These are phyloP conservation scores for Ivindomyrus marchei DNA, from an alignment of 2,113 vertebrate genomes.

Conservation along the genomic window DNA sequence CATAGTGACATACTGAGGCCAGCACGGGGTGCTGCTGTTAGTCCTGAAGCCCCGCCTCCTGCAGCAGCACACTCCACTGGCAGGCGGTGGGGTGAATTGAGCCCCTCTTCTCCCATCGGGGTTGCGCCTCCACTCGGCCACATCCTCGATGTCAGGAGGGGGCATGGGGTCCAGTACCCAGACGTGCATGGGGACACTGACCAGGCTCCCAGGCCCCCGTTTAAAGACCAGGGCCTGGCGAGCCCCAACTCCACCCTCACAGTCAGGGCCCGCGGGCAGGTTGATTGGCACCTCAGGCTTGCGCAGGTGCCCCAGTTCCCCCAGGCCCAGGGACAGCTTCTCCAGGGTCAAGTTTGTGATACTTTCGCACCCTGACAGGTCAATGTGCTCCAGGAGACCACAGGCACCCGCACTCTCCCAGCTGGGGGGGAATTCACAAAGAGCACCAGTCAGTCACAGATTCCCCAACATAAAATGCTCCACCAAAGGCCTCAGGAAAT, in stretches of 20 bases:
- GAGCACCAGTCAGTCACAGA: background rate
- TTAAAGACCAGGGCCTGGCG: slow-evolving; percentile 58
- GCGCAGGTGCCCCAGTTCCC: slow-evolving; percentile 70
- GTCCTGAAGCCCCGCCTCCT: slow-evolving; percentile 74
- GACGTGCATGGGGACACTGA: slow-evolving; percentile 44
- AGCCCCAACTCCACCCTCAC: background rate
- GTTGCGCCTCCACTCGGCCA: slow-evolving; percentile 78
- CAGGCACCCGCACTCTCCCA: slow-evolving; percentile 79
- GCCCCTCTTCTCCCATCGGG: slow-evolving; percentile 37
- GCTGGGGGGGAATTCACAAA: slow-evolving; percentile 44
- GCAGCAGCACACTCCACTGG: slow-evolving; percentile 62
- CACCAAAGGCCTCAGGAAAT: background rate
- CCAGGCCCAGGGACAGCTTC: slow-evolving; percentile 78
- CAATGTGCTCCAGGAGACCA: slow-evolving; percentile 75
- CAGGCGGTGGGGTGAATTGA: slow-evolving; percentile 53
- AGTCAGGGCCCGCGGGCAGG: slow-evolving; percentile 41
- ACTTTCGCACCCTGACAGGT: slow-evolving; percentile 92
- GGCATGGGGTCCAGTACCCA: slow-evolving; percentile 80
- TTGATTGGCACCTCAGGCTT: slow-evolving; percentile 50
- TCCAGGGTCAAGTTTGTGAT: slow-evolving; percentile 81
- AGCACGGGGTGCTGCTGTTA: slow-evolving; percentile 61
- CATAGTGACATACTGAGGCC: slow-evolving; percentile 72
- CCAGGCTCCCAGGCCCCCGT: slow-evolving; percentile 38
- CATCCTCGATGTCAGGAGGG: slow-evolving; percentile 88
- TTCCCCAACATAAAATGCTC: background rate